A percentile compares a stretch with the other conserved stretches of the same genome.
Conservation (phyloP, 2,797 vertebrate genomes). For the Falco columbarius region DNA sequence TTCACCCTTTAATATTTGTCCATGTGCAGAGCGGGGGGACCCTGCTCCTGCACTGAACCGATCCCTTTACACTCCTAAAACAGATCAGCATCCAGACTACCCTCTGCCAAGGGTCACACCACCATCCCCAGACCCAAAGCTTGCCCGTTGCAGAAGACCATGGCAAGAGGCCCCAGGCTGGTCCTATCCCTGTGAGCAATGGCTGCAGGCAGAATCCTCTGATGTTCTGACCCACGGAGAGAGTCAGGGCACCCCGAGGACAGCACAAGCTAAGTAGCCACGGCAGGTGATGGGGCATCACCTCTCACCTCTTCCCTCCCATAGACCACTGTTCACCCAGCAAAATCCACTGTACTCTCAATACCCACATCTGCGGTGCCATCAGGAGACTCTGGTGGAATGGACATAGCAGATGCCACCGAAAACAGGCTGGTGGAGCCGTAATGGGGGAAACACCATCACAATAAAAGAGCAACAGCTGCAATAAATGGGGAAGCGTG, state of each 20-base stretch:
- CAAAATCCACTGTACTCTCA: not conserved
- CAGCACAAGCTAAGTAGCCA: accelerated
- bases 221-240: not conserved
- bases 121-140: not conserved
- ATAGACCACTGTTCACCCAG: not conserved
- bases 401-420: not conserved
- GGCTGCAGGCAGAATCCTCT: not conserved
- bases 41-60: not conserved
- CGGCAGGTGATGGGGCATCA: accelerated
- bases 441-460: accelerated
- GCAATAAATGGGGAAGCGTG: not conserved
- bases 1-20: not conserved
- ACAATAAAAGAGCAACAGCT: not conserved
- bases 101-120: not conserved
- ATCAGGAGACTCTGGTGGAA: not conserved
- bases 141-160: accelerated
- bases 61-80: not conserved
- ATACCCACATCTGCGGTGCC: not conserved
- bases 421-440: not conserved
- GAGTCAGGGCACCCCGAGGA: not conserved
- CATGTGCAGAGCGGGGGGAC: not conserved
- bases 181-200: not conserved
- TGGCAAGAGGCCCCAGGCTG: not conserved
- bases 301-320: not conserved
- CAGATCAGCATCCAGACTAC: not conserved